Percentiles rank a stretch among this genome's conserved stretches.
phyloP scores from a whole-genome alignment of 2,888 invertebrate genomes.

The Callyntrura guangdongensis region DNA sequence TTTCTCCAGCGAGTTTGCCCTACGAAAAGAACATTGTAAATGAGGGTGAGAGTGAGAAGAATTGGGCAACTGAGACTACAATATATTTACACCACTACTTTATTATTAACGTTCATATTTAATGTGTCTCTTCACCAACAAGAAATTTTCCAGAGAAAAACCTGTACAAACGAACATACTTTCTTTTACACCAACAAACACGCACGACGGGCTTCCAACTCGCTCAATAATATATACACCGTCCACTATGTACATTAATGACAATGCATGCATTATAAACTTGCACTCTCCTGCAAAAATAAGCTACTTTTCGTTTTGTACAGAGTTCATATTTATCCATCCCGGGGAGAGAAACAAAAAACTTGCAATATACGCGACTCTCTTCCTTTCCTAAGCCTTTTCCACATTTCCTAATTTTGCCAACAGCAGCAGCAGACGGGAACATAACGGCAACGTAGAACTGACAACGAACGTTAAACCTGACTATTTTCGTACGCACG shows the following conservation, averaged over 20 bases:
- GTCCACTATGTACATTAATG: no score
- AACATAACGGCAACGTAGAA: background rate
- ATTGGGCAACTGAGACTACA: background rate
- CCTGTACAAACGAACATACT: background rate
- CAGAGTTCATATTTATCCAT: background rate
- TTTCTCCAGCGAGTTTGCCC: constrained; percentile 33
- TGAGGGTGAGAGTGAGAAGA: background rate
- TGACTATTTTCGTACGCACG: constrained; percentile 8
- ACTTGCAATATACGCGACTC: background rate
- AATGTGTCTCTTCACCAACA: no score
- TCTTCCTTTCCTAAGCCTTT: constrained; percentile 15
- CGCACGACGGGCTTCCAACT: no score
- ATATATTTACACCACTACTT: background rate
- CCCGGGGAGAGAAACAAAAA: constrained; percentile 14
- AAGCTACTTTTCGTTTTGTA: background rate
- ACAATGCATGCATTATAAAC: no score
- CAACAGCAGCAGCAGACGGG: background rate
- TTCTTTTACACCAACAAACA: no score
- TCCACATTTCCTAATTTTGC: background rate
- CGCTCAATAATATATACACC: no score
- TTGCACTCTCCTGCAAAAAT: no score
- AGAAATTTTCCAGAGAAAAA: no score
- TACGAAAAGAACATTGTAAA: background rate
- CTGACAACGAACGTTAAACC: constrained; percentile 31
- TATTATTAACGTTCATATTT: no score